phyloP scores from a whole-genome alignment of 2,113 vertebrate species.

The Centropus bengalensis region DNA sequence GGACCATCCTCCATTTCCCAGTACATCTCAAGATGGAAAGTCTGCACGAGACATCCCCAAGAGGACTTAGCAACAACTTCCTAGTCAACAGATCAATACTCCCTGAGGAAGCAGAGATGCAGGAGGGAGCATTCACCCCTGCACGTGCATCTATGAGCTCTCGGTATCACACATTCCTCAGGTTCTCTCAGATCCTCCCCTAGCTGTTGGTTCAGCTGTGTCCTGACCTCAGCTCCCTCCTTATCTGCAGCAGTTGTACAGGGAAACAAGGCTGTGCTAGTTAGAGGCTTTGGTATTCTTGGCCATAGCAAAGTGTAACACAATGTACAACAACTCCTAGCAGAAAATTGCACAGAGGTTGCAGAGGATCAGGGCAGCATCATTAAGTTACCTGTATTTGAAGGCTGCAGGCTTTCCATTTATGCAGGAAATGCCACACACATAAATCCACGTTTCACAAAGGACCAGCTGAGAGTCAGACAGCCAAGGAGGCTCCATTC shows the following conservation, averaged over 20 bases:
- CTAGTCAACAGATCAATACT: background rate
- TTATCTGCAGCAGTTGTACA: background rate
- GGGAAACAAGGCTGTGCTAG: background rate
- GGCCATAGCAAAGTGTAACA: background rate
- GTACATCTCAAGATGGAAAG: background rate
- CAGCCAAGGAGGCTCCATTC: background rate
- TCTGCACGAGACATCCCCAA: background rate
- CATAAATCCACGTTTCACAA: background rate
- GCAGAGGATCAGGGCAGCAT: background rate
- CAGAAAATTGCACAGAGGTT: background rate
- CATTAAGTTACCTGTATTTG: background rate
- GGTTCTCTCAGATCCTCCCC: background rate
- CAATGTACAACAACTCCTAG: background rate
- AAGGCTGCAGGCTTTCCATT: background rate
- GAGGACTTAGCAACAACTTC: background rate
- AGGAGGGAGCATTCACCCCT: background rate
- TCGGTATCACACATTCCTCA: background rate
- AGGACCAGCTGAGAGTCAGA: background rate
- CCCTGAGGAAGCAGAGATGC: background rate
- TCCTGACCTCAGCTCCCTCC: background rate
- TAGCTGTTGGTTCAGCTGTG: background rate
- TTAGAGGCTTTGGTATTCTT: background rate
- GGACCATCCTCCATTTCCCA: background rate
- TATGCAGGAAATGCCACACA: background rate
- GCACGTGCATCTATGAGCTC: rapidly evolving